phyloP scores from a whole-genome alignment of 2,797 vertebrate species.

The Gadopsis marmoratus region DNA sequence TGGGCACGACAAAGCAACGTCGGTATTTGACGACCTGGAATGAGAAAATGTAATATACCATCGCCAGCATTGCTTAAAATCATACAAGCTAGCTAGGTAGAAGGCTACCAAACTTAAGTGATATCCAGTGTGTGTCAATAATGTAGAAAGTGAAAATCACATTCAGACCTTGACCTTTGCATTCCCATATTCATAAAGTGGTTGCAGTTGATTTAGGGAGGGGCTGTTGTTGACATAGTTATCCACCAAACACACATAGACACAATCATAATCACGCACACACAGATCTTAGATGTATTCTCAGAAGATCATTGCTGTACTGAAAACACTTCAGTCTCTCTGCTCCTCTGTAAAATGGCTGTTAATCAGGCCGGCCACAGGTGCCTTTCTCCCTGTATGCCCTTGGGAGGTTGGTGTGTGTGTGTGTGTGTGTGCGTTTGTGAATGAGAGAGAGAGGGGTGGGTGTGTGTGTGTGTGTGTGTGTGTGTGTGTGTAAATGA shows the following conservation, averaged over 20 bases:
- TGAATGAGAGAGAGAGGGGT: neutral
- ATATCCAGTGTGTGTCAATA: neutral
- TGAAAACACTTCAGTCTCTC: slow-evolving; percentile 22
- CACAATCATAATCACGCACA: too few species aligned
- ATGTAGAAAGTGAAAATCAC: neutral
- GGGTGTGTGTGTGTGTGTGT: slow-evolving; percentile 25
- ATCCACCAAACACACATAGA: neutral
- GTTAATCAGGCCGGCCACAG: slow-evolving; percentile 60
- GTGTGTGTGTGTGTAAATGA: slow-evolving; percentile 13
- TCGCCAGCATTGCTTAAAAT: neutral
- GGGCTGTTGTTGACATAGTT: neutral
- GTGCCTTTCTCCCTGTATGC: slow-evolving; percentile 40
- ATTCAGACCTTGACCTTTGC: slow-evolving; percentile 1
- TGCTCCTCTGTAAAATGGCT: slow-evolving; percentile 56
- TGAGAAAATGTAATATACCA: neutral
- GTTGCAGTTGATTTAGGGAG: neutral
- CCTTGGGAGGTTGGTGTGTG: slow-evolving; percentile 38
- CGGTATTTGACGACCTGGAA: too few species aligned
- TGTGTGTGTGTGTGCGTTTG: slow-evolving; percentile 9
- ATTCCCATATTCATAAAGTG: neutral
- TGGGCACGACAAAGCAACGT: too few species aligned
- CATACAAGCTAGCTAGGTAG: neutral
- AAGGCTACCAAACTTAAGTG: neutral
- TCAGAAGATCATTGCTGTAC: slow-evolving; percentile 16
- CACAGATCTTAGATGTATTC: slow-evolving; percentile 5